Conservation (phyloP, 2,797 vertebrate species). For the Crocidura indochinensis region DNA sequence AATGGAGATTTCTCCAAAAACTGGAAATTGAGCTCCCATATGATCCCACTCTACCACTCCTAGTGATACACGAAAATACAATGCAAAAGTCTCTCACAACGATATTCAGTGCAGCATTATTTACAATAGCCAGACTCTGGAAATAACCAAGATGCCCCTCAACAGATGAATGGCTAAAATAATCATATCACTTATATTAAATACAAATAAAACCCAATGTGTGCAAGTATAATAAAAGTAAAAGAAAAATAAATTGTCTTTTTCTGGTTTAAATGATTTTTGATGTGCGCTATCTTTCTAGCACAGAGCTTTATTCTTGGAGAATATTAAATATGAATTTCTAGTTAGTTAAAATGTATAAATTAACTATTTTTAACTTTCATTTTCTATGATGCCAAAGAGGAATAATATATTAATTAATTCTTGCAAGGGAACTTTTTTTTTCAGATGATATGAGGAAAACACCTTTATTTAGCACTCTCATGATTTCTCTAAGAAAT, state of each 20-base stretch:
- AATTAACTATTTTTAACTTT: background rate
- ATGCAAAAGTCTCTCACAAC: too few relatives aligned
- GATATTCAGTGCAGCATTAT: too few relatives aligned
- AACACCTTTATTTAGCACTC: background rate
- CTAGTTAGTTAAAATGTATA: slow-evolving; percentile 86
- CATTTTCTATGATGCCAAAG: slow-evolving; percentile 11
- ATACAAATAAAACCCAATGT: too few relatives aligned
- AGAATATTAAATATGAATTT: slow-evolving; percentile 88
- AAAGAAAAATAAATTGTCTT: slow-evolving; percentile 82
- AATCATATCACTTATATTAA: too few relatives aligned
- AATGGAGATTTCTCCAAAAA: too few relatives aligned
- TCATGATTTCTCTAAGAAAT: slow-evolving; percentile 27
- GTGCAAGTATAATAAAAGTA: too few relatives aligned
- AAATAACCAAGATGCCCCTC: too few relatives aligned
- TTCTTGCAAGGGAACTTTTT: slow-evolving; percentile 45
- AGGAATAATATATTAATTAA: slow-evolving; percentile 45
- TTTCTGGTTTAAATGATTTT: slow-evolving; percentile 86
- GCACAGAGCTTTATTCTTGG: slow-evolving; percentile 84
- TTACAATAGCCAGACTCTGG: too few relatives aligned
- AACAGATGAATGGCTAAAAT: too few relatives aligned
- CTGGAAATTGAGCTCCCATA: too few relatives aligned
- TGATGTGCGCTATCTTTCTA: slow-evolving; percentile 85
- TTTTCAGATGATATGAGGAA: background rate
- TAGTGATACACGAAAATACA: too few relatives aligned
- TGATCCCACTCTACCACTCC: too few relatives aligned